phyloP scores from a whole-genome alignment of 2,113 vertebrate species.

The Cyprinodon tularosa region DNA sequence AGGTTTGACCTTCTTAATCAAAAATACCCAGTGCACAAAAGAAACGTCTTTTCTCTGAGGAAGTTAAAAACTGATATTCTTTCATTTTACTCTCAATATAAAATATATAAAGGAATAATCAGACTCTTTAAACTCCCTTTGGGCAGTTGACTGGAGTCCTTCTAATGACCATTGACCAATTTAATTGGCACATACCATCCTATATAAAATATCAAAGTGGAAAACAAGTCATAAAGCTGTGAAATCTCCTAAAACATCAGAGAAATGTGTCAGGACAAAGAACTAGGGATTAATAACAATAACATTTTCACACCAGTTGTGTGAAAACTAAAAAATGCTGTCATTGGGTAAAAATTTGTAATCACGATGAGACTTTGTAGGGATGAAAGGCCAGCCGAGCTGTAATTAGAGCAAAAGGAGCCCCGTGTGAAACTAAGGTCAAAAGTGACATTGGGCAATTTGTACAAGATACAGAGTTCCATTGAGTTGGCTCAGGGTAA shows the following conservation, averaged over 20 bases:
- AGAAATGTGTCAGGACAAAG: not conserved
- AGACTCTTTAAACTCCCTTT: not conserved
- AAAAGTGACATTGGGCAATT: not conserved
- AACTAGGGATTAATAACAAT: not conserved
- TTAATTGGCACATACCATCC: not conserved
- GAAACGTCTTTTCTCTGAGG: not conserved
- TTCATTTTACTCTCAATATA: not conserved
- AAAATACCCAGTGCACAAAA: conserved; percentile 3
- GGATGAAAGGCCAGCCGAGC: not conserved
- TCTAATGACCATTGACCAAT: not conserved
- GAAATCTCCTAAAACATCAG: not conserved
- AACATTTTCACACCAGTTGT: not conserved
- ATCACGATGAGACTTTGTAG: not conserved
- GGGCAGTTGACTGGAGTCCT: not conserved
- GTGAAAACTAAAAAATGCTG: not conserved
- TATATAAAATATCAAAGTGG: not conserved
- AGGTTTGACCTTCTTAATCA: not conserved
- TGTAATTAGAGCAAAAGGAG: not conserved
- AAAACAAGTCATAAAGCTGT: not conserved
- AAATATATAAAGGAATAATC: not conserved
- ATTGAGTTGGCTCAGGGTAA: not conserved
- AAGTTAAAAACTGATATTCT: not conserved
- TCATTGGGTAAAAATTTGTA: not conserved
- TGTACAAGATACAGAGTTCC: not conserved
- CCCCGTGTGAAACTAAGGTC: not conserved